Evolutionary conservation across 2,888 invertebrate genomes (phyloP), one percentile per base, ranked within the genome.

Genomic region (Mesorhabditis spiculigera): DNA sequence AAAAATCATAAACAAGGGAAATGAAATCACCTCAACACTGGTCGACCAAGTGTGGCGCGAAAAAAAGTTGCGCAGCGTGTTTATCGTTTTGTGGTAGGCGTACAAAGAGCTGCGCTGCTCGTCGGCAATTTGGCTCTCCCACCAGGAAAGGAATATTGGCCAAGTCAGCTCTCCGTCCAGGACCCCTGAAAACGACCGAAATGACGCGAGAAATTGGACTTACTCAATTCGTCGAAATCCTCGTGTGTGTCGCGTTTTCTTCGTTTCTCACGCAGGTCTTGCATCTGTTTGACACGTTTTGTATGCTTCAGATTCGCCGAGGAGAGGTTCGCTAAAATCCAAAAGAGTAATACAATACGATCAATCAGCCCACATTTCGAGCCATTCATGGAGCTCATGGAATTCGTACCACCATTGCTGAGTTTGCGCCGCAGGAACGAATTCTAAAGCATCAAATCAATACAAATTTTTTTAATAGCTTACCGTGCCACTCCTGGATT

Each of bases 241-340:
- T 50, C 58, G n/a, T 50, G 58, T n/a, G n/a, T 50, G 58, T 10
- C 58, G 8, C n/a, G 58, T 50, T 50, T 50, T n/a, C 58, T 50
- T 50, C 58, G 58, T n/a, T 13, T 13, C 58, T 50, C 58, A 13
- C 58, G 58, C 58, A 50, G 8, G 10, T 50, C 58, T 50, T 50
- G 58, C 10, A 50, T 50, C n/a, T n/a, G 58, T 50, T 50, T 50
- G 8, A n/a, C 58, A n/a, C 58, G 58, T 50, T 50, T 50, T 13
- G n/a, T 50, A 13, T 50, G 58, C 58, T n/a, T 10, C 10, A 50
- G 58, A 3, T n/a, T 50, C 10, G n/a, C 8, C 10, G 10, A 10
- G n/a, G 58, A 50, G 8, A 50, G 58, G n/a, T 50, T 50, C 1
- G n/a, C 58, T 50, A n/a, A 50, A 50, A 50, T 50, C n/a, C n/a